Evolutionary conservation across 2,113 vertebrate species (phyloP), one percentile per base, ranked within the genome.

Genomic region (Mesoclemmys tuberculata): DNA sequence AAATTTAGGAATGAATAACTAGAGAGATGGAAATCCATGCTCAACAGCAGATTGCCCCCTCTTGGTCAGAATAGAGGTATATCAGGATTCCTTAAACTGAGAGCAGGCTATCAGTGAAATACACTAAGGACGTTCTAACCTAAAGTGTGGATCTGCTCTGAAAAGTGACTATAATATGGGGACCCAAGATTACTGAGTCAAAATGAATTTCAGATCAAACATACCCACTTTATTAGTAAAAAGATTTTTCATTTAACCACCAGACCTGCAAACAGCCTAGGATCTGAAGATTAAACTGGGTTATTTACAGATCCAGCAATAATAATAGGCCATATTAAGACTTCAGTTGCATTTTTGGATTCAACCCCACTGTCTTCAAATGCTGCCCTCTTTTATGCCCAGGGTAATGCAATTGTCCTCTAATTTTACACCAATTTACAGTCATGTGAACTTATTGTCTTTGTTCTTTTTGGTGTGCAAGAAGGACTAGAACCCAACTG

Each of bases 341-440:
- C 58, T 82, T 77, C 48, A 0, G 0, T 56, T 55, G 64, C 86
- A 91, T 18, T 1, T 0, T 2, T 55, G 51, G 51, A 52, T 52
- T 55, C 71, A 81, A 27, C 41, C 13, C 31, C 7, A 71, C 83
- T 11, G 74, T 48, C 29, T 48, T 14, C 77, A 41, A 18, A 26
- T 86, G 29, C 38, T 90, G 89, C 54, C 3, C 0, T n/a, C 82
- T 11, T 41, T 49, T 58, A 10, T 46, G 56, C 46, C 18, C 41
- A 1, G 1, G 56, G 58, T 58, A 58, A 29, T 46, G 2, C 0
- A 1, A 52, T 87, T 0, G 0, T 82, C 87, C 55, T 87, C 10
- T 3, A 46, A 68, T 74, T 54, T 87, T 84, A 29, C 56, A 74
- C n/a, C 75, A 64, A 35, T n/a, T 31, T 27, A 21, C 0, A 0